Conservation (phyloP, 2,797 vertebrate species). For the Dryobates pubescens region DNA sequence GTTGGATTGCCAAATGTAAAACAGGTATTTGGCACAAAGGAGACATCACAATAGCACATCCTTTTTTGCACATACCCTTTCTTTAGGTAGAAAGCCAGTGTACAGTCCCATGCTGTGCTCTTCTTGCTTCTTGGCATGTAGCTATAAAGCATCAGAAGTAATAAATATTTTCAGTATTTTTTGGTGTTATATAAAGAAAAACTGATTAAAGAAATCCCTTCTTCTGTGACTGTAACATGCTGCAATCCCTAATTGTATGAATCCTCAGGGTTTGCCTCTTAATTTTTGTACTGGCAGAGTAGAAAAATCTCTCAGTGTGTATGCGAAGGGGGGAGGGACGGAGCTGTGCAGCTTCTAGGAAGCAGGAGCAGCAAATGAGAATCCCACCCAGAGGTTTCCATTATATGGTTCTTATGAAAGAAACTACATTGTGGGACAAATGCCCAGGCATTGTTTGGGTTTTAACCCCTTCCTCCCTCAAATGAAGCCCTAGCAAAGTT, state of each 20-base stretch:
- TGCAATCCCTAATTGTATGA: background rate
- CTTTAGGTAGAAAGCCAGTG: background rate
- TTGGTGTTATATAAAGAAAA: background rate
- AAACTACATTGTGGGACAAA: constrained; percentile 28
- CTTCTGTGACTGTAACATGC: background rate
- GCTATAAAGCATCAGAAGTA: constrained; percentile 2
- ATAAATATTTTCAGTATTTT: background rate
- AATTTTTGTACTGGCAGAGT: background rate
- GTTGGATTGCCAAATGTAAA: background rate
- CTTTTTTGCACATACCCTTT: background rate
- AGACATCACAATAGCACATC: background rate
- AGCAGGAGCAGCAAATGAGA: constrained; percentile 1
- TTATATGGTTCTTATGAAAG: constrained; percentile 18
- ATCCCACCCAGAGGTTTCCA: background rate
- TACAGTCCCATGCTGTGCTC: background rate
- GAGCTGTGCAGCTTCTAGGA: background rate
- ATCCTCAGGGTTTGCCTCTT: background rate
- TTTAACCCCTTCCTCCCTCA: constrained; percentile 9
- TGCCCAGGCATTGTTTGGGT: background rate
- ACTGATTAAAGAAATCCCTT: background rate
- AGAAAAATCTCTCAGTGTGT: background rate
- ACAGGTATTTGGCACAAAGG: background rate
- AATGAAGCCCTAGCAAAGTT: background rate
- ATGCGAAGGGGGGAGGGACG: background rate
- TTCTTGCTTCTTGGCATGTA: background rate